Percentiles rank a stretch among this genome's conserved stretches.
Conservation (phyloP, 92 coral and sea anemone species). For the Galaxea fascicularis region DNA sequence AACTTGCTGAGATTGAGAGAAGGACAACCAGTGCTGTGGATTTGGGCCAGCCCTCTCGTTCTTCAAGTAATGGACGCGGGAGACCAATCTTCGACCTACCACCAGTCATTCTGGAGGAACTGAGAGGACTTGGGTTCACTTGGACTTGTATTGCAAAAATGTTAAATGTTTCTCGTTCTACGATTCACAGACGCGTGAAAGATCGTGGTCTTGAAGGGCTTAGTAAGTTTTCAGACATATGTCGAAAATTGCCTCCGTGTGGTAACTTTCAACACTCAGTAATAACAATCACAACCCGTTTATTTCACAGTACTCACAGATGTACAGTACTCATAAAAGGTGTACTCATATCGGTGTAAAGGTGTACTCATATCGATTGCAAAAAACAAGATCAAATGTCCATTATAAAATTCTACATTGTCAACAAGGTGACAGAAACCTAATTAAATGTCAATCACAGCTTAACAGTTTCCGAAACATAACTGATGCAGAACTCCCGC, state of each 20-base stretch:
- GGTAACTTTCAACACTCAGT: too few relatives aligned
- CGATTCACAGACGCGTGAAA: background rate
- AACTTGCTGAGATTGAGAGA: background rate
- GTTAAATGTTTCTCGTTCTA: background rate
- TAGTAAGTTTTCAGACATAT: too few relatives aligned
- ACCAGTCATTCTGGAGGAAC: background rate
- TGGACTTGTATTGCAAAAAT: background rate
- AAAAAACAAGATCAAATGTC: too few relatives aligned
- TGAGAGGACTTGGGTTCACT: background rate
- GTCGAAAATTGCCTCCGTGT: too few relatives aligned
- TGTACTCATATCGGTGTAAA: too few relatives aligned
- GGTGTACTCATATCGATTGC: too few relatives aligned
- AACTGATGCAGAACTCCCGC: background rate
- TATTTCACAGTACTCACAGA: too few relatives aligned
- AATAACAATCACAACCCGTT: too few relatives aligned
- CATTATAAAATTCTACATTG: too few relatives aligned
- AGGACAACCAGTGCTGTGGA: background rate
- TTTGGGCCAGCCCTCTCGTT: background rate
- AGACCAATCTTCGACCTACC: background rate
- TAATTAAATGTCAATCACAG: background rate
- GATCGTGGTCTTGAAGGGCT: too few relatives aligned
- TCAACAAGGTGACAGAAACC: background rate
- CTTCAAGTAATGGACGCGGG: background rate
- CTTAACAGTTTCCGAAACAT: background rate
- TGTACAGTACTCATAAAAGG: too few relatives aligned